phyloP scores from a whole-genome alignment of 2,797 vertebrate species.

The Sardinella longiceps region DNA sequence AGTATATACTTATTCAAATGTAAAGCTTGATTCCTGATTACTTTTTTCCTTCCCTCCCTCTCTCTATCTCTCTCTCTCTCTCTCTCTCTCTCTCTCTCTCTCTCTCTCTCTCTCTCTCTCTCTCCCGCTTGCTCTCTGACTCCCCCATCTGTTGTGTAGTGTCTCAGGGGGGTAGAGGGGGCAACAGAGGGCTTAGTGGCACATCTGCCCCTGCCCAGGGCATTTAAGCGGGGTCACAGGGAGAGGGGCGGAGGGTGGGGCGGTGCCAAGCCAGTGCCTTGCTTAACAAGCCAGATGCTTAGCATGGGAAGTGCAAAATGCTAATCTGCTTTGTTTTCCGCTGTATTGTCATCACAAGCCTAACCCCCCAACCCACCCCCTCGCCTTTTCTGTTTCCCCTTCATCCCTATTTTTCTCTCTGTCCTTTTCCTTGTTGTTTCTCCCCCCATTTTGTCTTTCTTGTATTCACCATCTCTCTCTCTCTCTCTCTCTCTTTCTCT shows the following conservation, averaged over 20 bases:
- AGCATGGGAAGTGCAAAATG: constrained; percentile 32
- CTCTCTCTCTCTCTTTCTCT: neutral
- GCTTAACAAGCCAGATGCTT: constrained; percentile 42
- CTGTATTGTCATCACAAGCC: neutral
- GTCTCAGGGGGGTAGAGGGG: constrained; percentile 69
- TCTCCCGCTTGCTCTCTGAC: constrained; percentile 66
- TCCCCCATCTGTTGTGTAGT: constrained; percentile 75
- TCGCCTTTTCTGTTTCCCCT: neutral
- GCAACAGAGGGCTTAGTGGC: constrained; percentile 67
- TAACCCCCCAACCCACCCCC: neutral
- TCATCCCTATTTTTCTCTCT: neutral
- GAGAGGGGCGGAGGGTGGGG: neutral
- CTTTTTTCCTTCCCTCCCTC: constrained; percentile 33
- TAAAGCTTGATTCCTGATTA: constrained; percentile 11
- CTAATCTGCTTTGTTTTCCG: constrained; percentile 3
- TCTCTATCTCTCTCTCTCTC: constrained; percentile 59
- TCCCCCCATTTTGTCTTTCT: neutral
- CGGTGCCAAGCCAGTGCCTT: constrained; percentile 28
- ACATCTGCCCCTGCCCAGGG: constrained; percentile 69
- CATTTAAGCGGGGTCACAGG: constrained; percentile 46
- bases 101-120: neutral
- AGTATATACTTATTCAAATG: constrained; percentile 1
- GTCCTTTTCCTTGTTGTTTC: neutral
- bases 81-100: constrained; percentile 25
- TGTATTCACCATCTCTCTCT: neutral